These are phyloP conservation scores for Philopedon plagiatum DNA, from an alignment of 2,888 invertebrate species.

Conservation along the genomic window DNA sequence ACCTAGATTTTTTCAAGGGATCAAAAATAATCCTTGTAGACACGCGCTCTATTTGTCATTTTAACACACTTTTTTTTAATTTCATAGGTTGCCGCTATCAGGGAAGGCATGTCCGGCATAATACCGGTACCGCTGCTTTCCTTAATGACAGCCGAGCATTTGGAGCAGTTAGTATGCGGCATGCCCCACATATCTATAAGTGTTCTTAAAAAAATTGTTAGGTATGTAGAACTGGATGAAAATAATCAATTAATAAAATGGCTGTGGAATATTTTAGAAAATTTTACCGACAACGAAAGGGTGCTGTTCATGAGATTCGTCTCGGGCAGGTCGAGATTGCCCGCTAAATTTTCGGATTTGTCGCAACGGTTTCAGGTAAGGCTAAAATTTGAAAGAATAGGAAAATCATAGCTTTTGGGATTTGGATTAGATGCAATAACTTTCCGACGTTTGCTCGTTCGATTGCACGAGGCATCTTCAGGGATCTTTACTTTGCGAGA, in stretches of 20 bases:
- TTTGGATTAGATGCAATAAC: too few relatives aligned
- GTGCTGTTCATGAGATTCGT: slow-evolving; percentile 78
- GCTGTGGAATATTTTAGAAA: slow-evolving; percentile 77
- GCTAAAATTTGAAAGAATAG: too few relatives aligned
- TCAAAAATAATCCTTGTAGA: too few relatives aligned
- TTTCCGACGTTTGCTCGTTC: too few relatives aligned
- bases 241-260: slow-evolving; percentile 74
- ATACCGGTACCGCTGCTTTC: slow-evolving; percentile 76
- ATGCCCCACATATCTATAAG: slow-evolving; percentile 75
- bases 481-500: too few relatives aligned
- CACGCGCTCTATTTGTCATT: background rate
- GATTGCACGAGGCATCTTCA: too few relatives aligned
- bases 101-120: slow-evolving; percentile 77
- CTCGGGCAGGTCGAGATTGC: slow-evolving; percentile 76
- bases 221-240: slow-evolving; percentile 77
- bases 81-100: slow-evolving; percentile 69
- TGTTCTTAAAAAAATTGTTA: slow-evolving; percentile 74
- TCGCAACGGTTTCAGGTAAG: slow-evolving; percentile 76
- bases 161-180: slow-evolving; percentile 77
- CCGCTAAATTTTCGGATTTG: slow-evolving; percentile 76
- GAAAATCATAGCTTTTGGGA: too few relatives aligned
- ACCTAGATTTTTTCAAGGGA: too few relatives aligned
- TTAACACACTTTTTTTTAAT: background rate
- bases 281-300: slow-evolving; percentile 75
- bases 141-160: slow-evolving; percentile 73